Percentiles rank a stretch among this genome's conserved stretches.
Conservation (phyloP, 2,888 invertebrate genomes). For the Ennomos erosarius region DNA sequence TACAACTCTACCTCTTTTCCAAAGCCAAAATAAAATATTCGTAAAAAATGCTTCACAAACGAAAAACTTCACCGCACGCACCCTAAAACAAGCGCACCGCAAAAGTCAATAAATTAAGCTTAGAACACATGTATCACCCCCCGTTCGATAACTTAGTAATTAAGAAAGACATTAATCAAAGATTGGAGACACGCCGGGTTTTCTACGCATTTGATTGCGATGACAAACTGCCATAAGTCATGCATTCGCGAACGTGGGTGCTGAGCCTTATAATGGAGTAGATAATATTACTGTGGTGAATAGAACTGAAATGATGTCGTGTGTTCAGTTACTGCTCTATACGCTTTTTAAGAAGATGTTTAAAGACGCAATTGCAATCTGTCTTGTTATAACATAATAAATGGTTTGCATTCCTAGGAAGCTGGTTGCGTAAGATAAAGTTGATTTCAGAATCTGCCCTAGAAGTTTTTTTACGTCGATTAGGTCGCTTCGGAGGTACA, state of each 20-base stretch:
- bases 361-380: no score
- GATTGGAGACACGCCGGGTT: slow-evolving; percentile 67
- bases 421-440: no score
- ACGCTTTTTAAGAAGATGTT: no score
- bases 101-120: slow-evolving; percentile 80
- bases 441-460: no score
- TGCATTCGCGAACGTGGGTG: slow-evolving; percentile 62
- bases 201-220: slow-evolving; percentile 66
- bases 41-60: slow-evolving; percentile 24
- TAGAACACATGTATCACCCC: slow-evolving; percentile 76
- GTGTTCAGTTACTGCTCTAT: background rate
- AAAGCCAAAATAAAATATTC: background rate
- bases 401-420: no score
- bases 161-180: slow-evolving; percentile 83
- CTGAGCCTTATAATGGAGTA: slow-evolving; percentile 50
- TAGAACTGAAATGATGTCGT: slow-evolving; percentile 12
- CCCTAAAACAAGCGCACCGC: slow-evolving; percentile 52
- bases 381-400: no score
- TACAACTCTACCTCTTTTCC: background rate
- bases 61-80: slow-evolving; percentile 46
- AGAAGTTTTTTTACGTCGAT: no score
- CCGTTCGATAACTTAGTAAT: slow-evolving; percentile 78
- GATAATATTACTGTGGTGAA: slow-evolving; percentile 14
- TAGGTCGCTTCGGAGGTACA: no score
- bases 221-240: slow-evolving; percentile 78